A percentile compares a stretch with the other conserved stretches of the same genome.
These are phyloP conservation scores for Siphonodentalium dalli DNA, from an alignment of 2,888 invertebrate genomes.

Conservation along the genomic window DNA sequence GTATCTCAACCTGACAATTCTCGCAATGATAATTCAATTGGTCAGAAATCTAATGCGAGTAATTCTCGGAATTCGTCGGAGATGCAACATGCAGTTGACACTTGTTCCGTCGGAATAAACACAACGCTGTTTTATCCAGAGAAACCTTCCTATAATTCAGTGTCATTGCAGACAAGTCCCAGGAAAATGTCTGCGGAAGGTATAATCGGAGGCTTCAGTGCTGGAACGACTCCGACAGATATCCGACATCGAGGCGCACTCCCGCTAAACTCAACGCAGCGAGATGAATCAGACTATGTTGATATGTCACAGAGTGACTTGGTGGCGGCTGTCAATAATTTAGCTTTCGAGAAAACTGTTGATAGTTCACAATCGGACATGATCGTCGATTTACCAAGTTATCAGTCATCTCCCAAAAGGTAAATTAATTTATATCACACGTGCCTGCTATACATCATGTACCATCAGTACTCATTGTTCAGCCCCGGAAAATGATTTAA, in stretches of 20 bases:
- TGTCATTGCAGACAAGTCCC: constrained; percentile 31
- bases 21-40: too few relatives aligned
- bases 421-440: constrained; percentile 6
- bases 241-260: constrained; percentile 39
- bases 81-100: too few relatives aligned
- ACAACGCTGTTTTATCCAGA: constrained; percentile 32
- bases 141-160: constrained; percentile 17
- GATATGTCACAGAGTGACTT: constrained; percentile 44
- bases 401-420: constrained; percentile 48
- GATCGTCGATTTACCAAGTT: constrained; percentile 59
- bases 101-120: constrained; percentile 44
- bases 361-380: constrained; percentile 55
- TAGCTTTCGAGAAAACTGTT: constrained; percentile 44
- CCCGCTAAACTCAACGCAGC: constrained; percentile 44
- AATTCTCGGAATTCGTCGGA: too few relatives aligned
- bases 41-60: too few relatives aligned
- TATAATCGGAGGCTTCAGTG: constrained; percentile 25
- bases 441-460: background rate
- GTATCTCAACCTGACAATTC: too few relatives aligned
- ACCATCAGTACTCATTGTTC: background rate
- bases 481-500: background rate
- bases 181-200: constrained; percentile 10
- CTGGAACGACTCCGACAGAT: constrained; percentile 38
- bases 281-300: constrained; percentile 36
- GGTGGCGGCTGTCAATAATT: constrained; percentile 36